A percentile compares a stretch with the other conserved stretches of the same genome.
phyloP scores from a whole-genome alignment of 2,797 vertebrate genomes.

The Propithecus deckenii region DNA sequence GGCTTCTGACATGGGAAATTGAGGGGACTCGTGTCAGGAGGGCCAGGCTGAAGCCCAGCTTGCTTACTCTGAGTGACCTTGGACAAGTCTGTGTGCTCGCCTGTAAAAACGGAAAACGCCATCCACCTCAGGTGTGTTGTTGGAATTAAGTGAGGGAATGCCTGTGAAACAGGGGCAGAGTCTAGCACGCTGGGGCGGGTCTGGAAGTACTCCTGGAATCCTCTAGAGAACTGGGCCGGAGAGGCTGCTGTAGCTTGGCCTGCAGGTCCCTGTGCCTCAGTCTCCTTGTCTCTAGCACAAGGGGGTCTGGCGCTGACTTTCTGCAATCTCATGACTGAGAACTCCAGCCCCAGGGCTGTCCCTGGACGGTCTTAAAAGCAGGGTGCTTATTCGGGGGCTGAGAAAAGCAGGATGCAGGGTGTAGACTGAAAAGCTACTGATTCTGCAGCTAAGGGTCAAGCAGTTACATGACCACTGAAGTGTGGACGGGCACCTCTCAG shows the following conservation, averaged over 20 bases:
- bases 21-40: background rate
- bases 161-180: too few relatives aligned
- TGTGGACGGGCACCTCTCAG: background rate
- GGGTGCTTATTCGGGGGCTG: background rate
- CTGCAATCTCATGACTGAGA: background rate
- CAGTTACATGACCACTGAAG: background rate
- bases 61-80: background rate
- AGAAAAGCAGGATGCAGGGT: background rate
- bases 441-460: background rate
- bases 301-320: background rate
- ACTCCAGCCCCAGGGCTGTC: background rate
- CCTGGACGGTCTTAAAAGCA: background rate
- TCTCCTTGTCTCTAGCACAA: background rate
- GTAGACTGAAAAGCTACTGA: background rate
- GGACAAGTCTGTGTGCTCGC: background rate
- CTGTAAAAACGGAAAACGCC: background rate
- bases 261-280: background rate
- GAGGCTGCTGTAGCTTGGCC: background rate
- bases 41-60: background rate
- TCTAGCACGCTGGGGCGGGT: fast-evolving
- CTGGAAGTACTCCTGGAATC: background rate
- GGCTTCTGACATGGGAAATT: background rate
- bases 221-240: background rate
- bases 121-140: background rate
- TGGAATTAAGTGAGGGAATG: fast-evolving